Evolutionary conservation across 2,888 invertebrate genomes (phyloP), one percentile per base, ranked within the genome.

Genomic region (Pheosia gnoma): DNA sequence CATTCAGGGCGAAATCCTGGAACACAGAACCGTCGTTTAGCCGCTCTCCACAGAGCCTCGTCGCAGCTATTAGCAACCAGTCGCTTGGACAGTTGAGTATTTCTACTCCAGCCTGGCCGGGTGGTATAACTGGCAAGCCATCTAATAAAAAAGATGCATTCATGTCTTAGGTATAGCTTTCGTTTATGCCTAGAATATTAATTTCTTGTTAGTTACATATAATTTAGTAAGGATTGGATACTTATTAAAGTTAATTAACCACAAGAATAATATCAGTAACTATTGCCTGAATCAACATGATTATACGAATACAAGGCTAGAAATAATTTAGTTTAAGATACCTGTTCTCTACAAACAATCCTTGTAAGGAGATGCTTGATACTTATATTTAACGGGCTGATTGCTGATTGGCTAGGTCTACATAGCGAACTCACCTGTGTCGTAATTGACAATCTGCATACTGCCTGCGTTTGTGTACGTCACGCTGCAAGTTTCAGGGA

Each of bases 11-110:
- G 76, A 96, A 96, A 83, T 96, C 95, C 45, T 94, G 93, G 25
- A 93, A 83, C 0, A 94, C 82, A 1, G 95, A 93, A 1, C 96
- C 97, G 80, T 97, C 97, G 78, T 97, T 97, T 13, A 97, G 91
- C 45, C 95, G 93, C 60, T 96, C 96, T 0, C 97, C 97, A 75
- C 97, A 97, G 4, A 97, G 88, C 60, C 97, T 91, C 38, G 95
- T 94, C 11, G 96, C 96, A 59, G 96, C 95, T 66, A 96, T 91
- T 3, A 96, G 90, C 55, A 97, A 91, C 89, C 95, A 97, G 82
- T 97, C 97, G 70, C 95, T 95, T 0, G 96, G 96, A 80, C 97
- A 97, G 84, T 96, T 96, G 74, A 96, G 95, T 60, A 96, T 94
- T 77, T 96, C 97, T 57, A 95, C 95, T 0, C 96, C 97, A 1